phyloP scores from a whole-genome alignment of 1,140 invertebrate species.

The Drosophila pandora region DNA sequence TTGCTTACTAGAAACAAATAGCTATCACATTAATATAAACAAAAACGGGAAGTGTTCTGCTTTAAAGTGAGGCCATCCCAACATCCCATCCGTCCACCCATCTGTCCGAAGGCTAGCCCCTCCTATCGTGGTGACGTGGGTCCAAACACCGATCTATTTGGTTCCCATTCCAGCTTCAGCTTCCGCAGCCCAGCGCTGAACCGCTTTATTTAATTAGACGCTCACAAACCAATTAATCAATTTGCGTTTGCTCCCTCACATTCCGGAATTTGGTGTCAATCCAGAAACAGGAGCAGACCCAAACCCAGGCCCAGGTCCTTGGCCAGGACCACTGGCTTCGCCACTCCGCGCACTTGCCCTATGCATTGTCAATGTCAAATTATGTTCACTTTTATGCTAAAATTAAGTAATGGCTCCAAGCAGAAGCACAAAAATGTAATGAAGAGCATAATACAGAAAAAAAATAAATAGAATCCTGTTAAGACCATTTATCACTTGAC shows the following conservation, averaged over 20 bases:
- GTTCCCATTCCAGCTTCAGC: background rate
- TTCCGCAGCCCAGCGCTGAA: constrained; percentile 31
- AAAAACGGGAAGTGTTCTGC: constrained; percentile 65
- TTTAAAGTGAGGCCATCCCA: constrained; percentile 2
- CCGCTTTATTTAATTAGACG: constrained; percentile 81
- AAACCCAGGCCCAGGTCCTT: background rate
- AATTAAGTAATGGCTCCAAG: constrained; percentile 60
- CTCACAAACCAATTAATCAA: constrained; percentile 82
- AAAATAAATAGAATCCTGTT: constrained; percentile 74
- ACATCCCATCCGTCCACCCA: background rate
- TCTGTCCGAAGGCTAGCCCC: constrained; percentile 4
- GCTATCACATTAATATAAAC: constrained; percentile 80
- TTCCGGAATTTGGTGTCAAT: background rate
- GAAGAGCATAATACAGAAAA: constrained; percentile 38
- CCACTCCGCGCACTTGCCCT: constrained; percentile 19
- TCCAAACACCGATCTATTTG: constrained; percentile 60
- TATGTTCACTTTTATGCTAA: constrained; percentile 78
- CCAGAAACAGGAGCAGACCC: background rate
- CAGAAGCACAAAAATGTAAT: constrained; percentile 25
- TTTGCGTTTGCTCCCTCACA: constrained; percentile 31
- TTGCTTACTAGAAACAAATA: constrained; percentile 82
- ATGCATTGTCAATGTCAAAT: constrained; percentile 76
- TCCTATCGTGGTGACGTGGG: constrained; percentile 56
- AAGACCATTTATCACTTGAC: constrained; percentile 79
- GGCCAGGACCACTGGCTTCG: background rate